Evolutionary conservation across 2,797 vertebrate genomes (phyloP).

Genomic region (Discoglossus pictus): DNA sequence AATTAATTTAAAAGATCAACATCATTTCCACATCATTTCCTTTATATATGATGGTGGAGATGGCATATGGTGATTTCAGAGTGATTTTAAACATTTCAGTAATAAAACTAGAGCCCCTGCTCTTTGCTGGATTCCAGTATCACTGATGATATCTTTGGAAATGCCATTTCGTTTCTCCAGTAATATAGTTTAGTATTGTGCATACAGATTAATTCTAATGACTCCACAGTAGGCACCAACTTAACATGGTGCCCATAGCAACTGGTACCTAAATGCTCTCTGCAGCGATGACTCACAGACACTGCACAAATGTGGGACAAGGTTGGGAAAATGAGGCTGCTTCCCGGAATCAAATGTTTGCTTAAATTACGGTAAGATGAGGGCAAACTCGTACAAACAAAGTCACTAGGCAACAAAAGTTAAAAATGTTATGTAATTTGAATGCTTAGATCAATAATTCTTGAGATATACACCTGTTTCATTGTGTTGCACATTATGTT

Average conservation of each 20-base stretch:
- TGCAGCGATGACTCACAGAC: slow-evolving; percentile 4
- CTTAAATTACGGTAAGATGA: background rate
- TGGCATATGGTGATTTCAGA: too few species aligned
- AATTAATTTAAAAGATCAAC: too few species aligned
- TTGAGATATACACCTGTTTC: too few species aligned
- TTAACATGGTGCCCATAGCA: slow-evolving; percentile 26
- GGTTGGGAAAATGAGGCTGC: background rate
- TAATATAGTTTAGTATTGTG: background rate
- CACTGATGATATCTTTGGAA: background rate
- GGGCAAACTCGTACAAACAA: background rate
- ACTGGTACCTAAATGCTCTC: slow-evolving; percentile 21
- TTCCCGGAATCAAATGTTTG: background rate
- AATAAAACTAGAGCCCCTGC: too few species aligned
- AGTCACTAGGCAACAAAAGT: too few species aligned
- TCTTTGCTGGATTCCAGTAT: background rate
- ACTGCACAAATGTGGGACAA: background rate
- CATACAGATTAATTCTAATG: slow-evolving; percentile 30
- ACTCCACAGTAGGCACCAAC: background rate
- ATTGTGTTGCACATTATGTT: too few species aligned
- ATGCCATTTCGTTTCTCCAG: background rate
- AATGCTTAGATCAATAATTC: too few species aligned
- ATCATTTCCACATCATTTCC: too few species aligned
- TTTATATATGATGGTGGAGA: too few species aligned
- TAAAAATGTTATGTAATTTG: too few species aligned
- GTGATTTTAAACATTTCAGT: too few species aligned